Percentiles rank a stretch among this genome's conserved stretches.
Conservation (phyloP, 2,797 vertebrate genomes). For the Lemur catta region DNA sequence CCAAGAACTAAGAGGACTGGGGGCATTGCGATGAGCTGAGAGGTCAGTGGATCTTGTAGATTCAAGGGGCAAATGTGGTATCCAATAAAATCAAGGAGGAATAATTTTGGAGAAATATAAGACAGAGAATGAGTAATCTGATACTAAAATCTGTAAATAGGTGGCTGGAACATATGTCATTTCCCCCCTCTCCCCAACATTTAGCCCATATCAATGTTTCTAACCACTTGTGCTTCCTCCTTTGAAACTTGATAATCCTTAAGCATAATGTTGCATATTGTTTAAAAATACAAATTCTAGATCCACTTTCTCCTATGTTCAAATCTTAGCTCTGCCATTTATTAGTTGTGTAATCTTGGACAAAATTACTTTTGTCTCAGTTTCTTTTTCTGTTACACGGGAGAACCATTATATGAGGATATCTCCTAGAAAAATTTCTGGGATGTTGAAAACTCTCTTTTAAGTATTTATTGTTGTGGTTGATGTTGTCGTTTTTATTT, state of each 20-base stretch:
- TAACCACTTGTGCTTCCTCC: not conserved
- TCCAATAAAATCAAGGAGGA: not conserved
- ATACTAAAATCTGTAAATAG: not conserved
- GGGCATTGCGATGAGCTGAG: not conserved
- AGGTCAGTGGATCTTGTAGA: not conserved
- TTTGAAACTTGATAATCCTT: not conserved
- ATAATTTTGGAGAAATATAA: not conserved
- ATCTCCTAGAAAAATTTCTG: not conserved
- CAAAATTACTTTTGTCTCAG: not conserved
- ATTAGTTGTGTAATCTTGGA: not conserved
- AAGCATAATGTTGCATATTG: not conserved
- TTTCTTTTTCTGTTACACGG: not conserved
- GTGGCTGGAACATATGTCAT: not conserved
- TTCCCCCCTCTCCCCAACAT: fast-evolving
- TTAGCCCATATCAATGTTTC: not conserved
- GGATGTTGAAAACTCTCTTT: not conserved
- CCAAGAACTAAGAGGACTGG: not conserved
- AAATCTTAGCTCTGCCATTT: not conserved
- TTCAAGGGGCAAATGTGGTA: not conserved
- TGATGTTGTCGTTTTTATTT: not conserved
- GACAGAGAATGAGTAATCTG: not conserved
- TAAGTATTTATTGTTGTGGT: not conserved
- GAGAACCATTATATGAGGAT: not conserved
- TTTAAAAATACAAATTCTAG: not conserved
- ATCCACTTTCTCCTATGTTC: not conserved